These are phyloP conservation scores for Lasioglossum pauxillum DNA, from an alignment of 2,888 invertebrate species.

Conservation along the genomic window DNA sequence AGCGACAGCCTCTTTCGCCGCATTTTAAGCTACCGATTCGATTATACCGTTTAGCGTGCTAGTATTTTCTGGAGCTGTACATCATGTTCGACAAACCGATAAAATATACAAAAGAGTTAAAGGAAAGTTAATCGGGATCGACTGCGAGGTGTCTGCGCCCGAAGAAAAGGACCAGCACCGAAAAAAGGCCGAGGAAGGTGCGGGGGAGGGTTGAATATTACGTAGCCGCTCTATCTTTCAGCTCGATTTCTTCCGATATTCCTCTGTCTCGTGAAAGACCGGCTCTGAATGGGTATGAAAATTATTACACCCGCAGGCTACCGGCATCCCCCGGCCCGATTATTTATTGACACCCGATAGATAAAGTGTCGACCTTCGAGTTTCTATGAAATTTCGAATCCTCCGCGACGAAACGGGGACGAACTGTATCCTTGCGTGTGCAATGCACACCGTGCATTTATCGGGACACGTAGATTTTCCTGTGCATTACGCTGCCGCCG, in stretches of 20 bases:
- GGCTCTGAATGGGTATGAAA: constrained; percentile 70
- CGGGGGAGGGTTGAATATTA: constrained; percentile 70
- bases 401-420: constrained; percentile 16
- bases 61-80: neutral
- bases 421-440: neutral
- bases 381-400: constrained; percentile 68
- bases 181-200: constrained; percentile 30
- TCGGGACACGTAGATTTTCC: neutral
- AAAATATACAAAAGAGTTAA: constrained; percentile 1
- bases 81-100: neutral
- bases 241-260: constrained; percentile 80
- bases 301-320: constrained; percentile 70
- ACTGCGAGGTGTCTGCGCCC: constrained; percentile 47
- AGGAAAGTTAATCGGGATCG: neutral
- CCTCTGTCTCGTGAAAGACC: constrained; percentile 70
- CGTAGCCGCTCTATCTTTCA: constrained; percentile 79
- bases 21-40: neutral
- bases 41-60: neutral
- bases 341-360: constrained; percentile 73
- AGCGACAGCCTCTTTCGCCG: neutral
- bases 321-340: constrained; percentile 59
- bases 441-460: neutral
- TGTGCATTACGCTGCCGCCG: neutral
- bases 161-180: constrained; percentile 22
- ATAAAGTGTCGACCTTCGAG: constrained; percentile 62